These are phyloP conservation scores for Larimichthys polyactis DNA, from an alignment of 2,113 vertebrate genomes.

Conservation along the genomic window DNA sequence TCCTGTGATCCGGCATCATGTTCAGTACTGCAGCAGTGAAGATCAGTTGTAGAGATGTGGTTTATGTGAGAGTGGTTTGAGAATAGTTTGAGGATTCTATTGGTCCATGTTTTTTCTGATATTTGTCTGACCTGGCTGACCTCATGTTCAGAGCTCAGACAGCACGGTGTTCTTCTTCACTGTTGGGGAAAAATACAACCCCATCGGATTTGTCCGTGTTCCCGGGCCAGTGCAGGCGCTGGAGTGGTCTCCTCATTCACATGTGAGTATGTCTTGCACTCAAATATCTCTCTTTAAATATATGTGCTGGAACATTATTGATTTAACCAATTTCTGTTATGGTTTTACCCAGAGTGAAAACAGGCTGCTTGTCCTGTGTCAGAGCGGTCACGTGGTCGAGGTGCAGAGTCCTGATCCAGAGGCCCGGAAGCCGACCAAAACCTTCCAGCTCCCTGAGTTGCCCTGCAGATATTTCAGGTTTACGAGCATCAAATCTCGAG, in stretches of 20 bases:
- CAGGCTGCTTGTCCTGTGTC: conserved; percentile 89
- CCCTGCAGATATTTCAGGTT: conserved; percentile 88
- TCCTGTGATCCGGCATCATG: too few relatives aligned
- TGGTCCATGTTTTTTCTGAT: neutral
- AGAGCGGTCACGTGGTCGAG: conserved; percentile 89
- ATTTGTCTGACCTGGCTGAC: neutral
- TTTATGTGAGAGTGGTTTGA: neutral
- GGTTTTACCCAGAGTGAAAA: conserved; percentile 81
- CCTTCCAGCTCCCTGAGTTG: conserved; percentile 86
- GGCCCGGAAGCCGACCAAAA: conserved; percentile 59
- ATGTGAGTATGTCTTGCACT: conserved; percentile 77
- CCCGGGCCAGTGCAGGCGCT: conserved; percentile 90
- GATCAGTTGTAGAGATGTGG: too few relatives aligned
- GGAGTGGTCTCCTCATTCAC: conserved; percentile 89
- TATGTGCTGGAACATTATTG: neutral
- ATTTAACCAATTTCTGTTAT: neutral
- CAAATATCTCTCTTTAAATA: neutral
- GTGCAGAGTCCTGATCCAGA: conserved; percentile 79
- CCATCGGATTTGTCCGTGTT: conserved; percentile 91
- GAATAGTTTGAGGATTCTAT: neutral
- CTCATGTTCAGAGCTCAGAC: conserved; percentile 89
- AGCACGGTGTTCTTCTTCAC: conserved; percentile 94
- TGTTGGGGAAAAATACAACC: conserved; percentile 84
- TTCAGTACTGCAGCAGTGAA: too few relatives aligned
- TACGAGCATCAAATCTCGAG: conserved; percentile 90